phyloP scores from a whole-genome alignment of 2,113 vertebrate genomes.

The Gymnarchus niloticus region DNA sequence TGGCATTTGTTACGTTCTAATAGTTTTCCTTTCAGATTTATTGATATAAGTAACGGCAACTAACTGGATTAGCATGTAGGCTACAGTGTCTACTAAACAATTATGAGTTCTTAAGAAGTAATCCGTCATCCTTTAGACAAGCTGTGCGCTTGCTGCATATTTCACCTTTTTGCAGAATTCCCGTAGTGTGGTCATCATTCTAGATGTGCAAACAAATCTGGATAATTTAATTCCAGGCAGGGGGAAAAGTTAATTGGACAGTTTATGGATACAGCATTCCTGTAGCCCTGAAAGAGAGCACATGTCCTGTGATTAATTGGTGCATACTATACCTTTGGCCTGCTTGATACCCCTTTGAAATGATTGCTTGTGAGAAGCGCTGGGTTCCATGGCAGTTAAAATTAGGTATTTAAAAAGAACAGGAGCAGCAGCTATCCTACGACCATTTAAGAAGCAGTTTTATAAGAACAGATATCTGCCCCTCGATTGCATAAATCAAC shows the following conservation, averaged over 20 bases:
- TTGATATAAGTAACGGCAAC: too few species aligned
- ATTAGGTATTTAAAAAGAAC: conserved; percentile 41
- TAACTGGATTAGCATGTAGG: too few species aligned
- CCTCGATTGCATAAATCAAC: conserved; percentile 33
- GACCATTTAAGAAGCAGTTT: conserved; percentile 38
- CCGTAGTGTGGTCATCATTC: background rate
- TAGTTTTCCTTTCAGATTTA: too few species aligned
- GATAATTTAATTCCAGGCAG: conserved; percentile 40
- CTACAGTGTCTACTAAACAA: too few species aligned
- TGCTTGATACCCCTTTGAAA: conserved; percentile 47
- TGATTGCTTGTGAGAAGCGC: conserved; percentile 47
- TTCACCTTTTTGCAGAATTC: too few species aligned
- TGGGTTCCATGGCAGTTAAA: conserved; percentile 48
- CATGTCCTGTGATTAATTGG: conserved; percentile 54
- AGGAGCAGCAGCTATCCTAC: conserved; percentile 40
- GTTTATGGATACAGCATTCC: conserved; percentile 12
- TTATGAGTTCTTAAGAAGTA: too few species aligned
- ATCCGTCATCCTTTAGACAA: background rate
- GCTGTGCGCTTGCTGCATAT: background rate
- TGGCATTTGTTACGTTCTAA: too few species aligned
- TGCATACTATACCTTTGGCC: conserved; percentile 41
- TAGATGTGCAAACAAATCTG: conserved; percentile 22
- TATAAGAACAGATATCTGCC: background rate
- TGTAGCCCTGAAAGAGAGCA: conserved; percentile 30
- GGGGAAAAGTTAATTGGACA: conserved; percentile 39